phyloP scores from a whole-genome alignment of 2,797 vertebrate genomes.

The Oophaga sylvatica region DNA sequence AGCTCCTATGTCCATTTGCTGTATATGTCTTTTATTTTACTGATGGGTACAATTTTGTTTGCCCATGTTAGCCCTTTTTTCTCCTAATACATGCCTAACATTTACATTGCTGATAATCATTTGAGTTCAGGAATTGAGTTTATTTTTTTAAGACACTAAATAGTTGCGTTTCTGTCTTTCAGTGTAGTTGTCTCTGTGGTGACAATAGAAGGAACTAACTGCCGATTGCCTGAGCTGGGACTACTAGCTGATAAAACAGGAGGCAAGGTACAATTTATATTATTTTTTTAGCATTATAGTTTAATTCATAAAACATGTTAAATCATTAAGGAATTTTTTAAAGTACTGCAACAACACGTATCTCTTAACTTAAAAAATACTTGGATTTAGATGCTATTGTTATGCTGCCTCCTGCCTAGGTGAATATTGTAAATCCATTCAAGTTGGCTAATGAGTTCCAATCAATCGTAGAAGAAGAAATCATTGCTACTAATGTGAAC shows the following conservation, averaged over 20 bases:
- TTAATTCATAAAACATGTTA: not conserved
- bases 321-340: not conserved
- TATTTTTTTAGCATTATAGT: not conserved
- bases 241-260: conserved; percentile 77
- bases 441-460: conserved; percentile 77
- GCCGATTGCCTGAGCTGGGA: conserved; percentile 77
- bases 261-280: conserved; percentile 70
- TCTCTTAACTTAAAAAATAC: not conserved
- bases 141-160: not conserved
- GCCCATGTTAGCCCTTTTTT: no score
- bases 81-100: no score
- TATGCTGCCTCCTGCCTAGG: conserved; percentile 63
- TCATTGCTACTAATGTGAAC: conserved; percentile 76
- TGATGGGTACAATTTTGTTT: no score
- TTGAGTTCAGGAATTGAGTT: not conserved
- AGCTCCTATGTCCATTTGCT: no score
- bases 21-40: no score
- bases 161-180: conserved; percentile 15
- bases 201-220: conserved; percentile 80
- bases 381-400: not conserved
- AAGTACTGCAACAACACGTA: not conserved
- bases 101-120: not conserved
- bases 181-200: conserved; percentile 81
- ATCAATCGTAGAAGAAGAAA: conserved; percentile 73
- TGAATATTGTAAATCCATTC: conserved; percentile 77